Conservation (phyloP, 2,888 invertebrate genomes). For the Patella depressa region DNA sequence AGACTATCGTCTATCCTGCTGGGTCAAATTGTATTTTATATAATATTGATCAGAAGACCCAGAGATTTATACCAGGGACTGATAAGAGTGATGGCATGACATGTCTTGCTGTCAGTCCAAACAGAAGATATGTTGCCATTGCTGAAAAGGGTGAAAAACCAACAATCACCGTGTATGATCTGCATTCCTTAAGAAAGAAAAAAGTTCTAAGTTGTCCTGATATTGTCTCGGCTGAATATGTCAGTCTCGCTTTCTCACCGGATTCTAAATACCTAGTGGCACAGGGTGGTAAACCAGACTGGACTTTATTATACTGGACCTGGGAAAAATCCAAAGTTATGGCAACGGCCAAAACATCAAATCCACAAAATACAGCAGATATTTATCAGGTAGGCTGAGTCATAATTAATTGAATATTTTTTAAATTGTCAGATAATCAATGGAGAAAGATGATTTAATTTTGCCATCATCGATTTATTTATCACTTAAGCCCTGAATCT, state of each 20-base stretch:
- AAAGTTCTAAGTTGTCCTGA: constrained; percentile 71
- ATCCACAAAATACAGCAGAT: constrained; percentile 73
- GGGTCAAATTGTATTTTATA: constrained; percentile 72
- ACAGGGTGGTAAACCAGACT: constrained; percentile 87
- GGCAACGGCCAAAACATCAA: constrained; percentile 80
- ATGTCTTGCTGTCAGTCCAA: constrained; percentile 71
- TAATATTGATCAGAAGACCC: constrained; percentile 72
- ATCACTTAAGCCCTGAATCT: no score
- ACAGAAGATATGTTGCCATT: constrained; percentile 71
- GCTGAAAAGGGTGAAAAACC: constrained; percentile 71
- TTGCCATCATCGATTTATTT: no score
- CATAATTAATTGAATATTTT: background rate
- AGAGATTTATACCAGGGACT: constrained; percentile 72
- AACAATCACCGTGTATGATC: constrained; percentile 72
- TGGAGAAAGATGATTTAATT: no score
- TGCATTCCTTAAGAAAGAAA: constrained; percentile 70
- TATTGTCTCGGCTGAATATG: constrained; percentile 76
- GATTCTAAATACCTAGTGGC: constrained; percentile 87
- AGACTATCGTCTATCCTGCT: constrained; percentile 72
- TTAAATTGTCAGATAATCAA: background rate
- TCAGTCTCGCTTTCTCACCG: constrained; percentile 82
- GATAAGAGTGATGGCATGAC: constrained; percentile 72
- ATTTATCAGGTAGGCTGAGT: constrained; percentile 75
- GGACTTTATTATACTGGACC: constrained; percentile 84
- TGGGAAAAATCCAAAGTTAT: constrained; percentile 87